Evolutionary conservation across 2,888 invertebrate genomes (phyloP), one percentile per base, ranked within the genome.

Genomic region (Pogonocherus hispidulus): DNA sequence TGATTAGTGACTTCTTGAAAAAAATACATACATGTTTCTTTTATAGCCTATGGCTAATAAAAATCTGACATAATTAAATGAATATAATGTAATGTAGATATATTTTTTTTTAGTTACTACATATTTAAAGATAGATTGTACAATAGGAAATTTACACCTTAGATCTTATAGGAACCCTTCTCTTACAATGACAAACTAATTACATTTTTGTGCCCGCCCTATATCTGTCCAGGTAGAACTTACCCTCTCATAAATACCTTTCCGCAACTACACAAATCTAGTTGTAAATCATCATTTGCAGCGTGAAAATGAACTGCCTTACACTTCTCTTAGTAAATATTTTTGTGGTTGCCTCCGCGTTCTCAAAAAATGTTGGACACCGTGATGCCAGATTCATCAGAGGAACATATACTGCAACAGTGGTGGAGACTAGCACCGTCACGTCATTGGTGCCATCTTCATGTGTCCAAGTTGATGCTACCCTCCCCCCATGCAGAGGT

Each of bases 381-480:
- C 66, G 68, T 11, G 41, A 18, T 16, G 62, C 63, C 11, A 62
- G 71, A 27, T 72, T 67, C 16, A 62, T 74, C n/a, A 63, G 70
- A 20, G 75, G 75, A 5, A 65, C 75, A 6, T 78, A 82, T 64
- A 86, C 86, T 3, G 80, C 74, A 69, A 80, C 82, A 0, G 77
- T 83, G 14, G 73, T 77, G 11, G 70, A 80, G 66, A 80, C 79
- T 5, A 74, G 80, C 47, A 67, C 80, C 9, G 78, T 84, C 6
- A 85, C 83, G 6, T 79, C 82, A 8, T 70, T 82, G 57, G 78
- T 84, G 11, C 84, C 86, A n/a, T 84, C 85, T 1, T 85, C 85
- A 1, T 86, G 86, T 70, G 82, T 85, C 3, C 82, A 82, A 60
- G 80, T 86, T 2, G 84, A 82, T 47, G 71, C 85, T 0, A 83